These are phyloP conservation scores for Phaetusa simplex DNA, from an alignment of 2,113 vertebrate species.

Conservation along the genomic window DNA sequence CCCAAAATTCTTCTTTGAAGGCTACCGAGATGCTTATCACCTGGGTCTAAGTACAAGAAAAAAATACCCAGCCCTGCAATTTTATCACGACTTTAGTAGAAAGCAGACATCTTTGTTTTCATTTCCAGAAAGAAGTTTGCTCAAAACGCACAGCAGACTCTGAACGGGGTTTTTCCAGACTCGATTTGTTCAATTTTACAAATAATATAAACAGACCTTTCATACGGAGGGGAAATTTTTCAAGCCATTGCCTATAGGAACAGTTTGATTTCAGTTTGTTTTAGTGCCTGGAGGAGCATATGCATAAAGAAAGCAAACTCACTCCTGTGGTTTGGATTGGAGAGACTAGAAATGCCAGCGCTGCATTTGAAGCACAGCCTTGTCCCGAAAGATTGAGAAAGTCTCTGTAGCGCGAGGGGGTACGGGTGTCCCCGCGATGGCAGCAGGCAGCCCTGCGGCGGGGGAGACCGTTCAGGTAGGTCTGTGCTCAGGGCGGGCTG, in stretches of 20 bases:
- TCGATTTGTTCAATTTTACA: neutral
- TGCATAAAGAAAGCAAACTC: conserved; percentile 50
- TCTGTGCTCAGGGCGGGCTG: conserved; percentile 31
- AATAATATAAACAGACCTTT: conserved; percentile 37
- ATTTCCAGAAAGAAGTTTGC: neutral
- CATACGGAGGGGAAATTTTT: conserved; percentile 6
- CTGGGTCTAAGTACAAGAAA: neutral
- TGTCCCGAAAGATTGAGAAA: conserved; percentile 1
- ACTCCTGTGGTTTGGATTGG: conserved; percentile 48
- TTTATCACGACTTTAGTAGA: neutral
- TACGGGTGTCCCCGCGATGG: neutral
- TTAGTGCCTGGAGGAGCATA: conserved; percentile 28
- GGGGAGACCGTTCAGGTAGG: neutral
- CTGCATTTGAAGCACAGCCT: conserved; percentile 8
- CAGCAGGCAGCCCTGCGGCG: neutral
- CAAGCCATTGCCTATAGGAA: conserved; percentile 44
- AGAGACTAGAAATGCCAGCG: neutral
- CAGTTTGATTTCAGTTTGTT: conserved; percentile 52
- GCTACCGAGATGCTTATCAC: neutral
- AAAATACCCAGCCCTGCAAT: neutral
- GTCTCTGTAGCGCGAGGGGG: neutral
- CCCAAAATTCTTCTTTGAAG: neutral
- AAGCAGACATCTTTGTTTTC: neutral
- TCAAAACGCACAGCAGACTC: neutral
- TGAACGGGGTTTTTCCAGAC: neutral